Percentiles rank a stretch among this genome's conserved stretches.
Conservation (phyloP, 2,113 vertebrate genomes). For the Peromyscus maniculatus region DNA sequence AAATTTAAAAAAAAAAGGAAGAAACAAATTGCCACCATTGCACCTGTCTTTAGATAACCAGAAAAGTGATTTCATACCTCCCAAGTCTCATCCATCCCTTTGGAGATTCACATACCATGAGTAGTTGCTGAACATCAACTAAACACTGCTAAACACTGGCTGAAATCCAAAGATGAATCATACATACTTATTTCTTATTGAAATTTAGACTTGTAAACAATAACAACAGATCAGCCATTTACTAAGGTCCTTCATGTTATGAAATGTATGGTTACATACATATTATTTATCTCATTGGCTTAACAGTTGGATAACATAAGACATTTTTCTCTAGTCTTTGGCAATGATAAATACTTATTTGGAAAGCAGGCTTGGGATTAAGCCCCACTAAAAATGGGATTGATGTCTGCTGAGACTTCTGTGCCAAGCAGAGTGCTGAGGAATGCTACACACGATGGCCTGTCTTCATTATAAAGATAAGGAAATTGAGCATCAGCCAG, state of each 20-base stretch:
- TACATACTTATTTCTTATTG: background rate
- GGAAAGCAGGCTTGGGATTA: slow-evolving; percentile 35
- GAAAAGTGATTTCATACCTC: background rate
- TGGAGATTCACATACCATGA: background rate
- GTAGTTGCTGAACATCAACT: background rate
- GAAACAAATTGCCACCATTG: background rate
- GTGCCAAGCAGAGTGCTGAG: slow-evolving; percentile 12
- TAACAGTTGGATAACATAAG: slow-evolving; percentile 18
- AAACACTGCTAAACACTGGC: background rate
- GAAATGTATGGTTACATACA: background rate
- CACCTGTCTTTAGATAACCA: background rate
- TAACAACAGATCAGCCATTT: slow-evolving; percentile 10
- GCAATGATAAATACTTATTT: background rate
- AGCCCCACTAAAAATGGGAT: slow-evolving; percentile 24
- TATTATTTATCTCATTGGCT: slow-evolving; percentile 17
- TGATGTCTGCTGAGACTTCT: background rate
- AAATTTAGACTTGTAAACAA: slow-evolving; percentile 19
- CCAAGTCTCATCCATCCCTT: background rate
- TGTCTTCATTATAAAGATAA: slow-evolving; percentile 70
- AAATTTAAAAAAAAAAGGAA: background rate
- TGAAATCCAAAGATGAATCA: slow-evolving; percentile 30
- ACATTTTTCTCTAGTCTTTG: slow-evolving; percentile 48
- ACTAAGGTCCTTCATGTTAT: background rate
- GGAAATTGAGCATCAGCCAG: slow-evolving; percentile 37
- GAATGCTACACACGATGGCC: background rate